These are phyloP conservation scores for Rhagophthalmus giganteus DNA, from an alignment of 2,888 invertebrate genomes.

Conservation along the genomic window DNA sequence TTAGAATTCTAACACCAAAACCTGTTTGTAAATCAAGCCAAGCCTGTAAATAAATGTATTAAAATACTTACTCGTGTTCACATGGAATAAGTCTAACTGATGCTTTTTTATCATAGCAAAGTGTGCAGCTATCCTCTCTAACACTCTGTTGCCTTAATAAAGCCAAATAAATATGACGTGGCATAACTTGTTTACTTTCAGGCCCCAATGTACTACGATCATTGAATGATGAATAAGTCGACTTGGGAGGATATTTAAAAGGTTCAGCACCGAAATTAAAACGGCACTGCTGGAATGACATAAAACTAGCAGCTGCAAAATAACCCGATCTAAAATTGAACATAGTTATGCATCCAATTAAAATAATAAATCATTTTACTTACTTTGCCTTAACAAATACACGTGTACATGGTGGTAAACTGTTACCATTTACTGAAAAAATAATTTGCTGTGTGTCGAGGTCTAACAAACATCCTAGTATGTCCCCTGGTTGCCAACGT, in stretches of 20 bases:
- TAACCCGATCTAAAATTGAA: constrained; percentile 73
- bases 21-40: too few relatives aligned
- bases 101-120: constrained; percentile 83
- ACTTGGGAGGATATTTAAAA: constrained; percentile 76
- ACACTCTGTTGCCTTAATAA: constrained; percentile 73
- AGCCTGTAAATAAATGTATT: too few relatives aligned
- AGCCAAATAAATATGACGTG: constrained; percentile 78
- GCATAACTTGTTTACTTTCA: constrained; percentile 77
- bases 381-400: constrained; percentile 79
- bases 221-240: constrained; percentile 74
- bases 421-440: constrained; percentile 81
- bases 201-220: constrained; percentile 73
- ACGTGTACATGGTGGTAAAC: constrained; percentile 69
- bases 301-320: constrained; percentile 94
- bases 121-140: constrained; percentile 80
- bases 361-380: constrained; percentile 31
- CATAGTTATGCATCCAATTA: neutral
- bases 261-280: constrained; percentile 88
- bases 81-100: constrained; percentile 78
- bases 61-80: constrained; percentile 71
- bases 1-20: too few relatives aligned
- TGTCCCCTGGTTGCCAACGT: constrained; percentile 82
- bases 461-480: constrained; percentile 84
- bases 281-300: constrained; percentile 93
- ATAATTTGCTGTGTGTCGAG: constrained; percentile 70